phyloP scores from a whole-genome alignment of 2,888 invertebrate genomes.

The Biston stratarius region DNA sequence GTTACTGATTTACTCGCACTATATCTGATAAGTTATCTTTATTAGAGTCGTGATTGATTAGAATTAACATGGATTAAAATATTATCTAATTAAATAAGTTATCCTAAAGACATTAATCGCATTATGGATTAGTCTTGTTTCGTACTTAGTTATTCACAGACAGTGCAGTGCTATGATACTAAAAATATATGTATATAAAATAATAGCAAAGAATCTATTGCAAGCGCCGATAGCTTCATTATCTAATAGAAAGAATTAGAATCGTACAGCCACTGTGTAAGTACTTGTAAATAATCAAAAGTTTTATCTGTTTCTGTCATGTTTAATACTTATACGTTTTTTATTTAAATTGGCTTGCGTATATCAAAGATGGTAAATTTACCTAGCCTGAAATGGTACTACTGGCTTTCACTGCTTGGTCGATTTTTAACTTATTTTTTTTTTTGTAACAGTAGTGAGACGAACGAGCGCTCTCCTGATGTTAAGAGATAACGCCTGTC shows the following conservation, averaged over 20 bases:
- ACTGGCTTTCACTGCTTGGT: too few relatives aligned
- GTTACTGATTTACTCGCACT: neutral
- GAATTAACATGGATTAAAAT: conserved; percentile 16
- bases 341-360: too few relatives aligned
- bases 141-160: neutral
- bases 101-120: conserved; percentile 11
- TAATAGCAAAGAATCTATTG: neutral
- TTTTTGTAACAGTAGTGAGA: too few relatives aligned
- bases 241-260: too few relatives aligned
- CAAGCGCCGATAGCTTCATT: neutral
- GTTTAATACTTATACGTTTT: too few relatives aligned
- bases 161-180: neutral
- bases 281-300: too few relatives aligned
- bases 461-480: too few relatives aligned
- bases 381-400: too few relatives aligned
- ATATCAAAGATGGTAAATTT: too few relatives aligned
- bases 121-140: conserved; percentile 13
- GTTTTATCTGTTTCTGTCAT: neutral
- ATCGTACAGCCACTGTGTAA: neutral
- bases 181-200: neutral
- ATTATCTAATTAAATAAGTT: conserved; percentile 10
- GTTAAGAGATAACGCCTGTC: too few relatives aligned
- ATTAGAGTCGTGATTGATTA: conserved; percentile 26
- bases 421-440: too few relatives aligned
- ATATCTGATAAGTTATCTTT: conserved; percentile 17